Percentiles rank a stretch among this genome's conserved stretches.
Evolutionary conservation across 2,797 vertebrate genomes (phyloP).

Genomic region (Acanthopagrus latus): DNA sequence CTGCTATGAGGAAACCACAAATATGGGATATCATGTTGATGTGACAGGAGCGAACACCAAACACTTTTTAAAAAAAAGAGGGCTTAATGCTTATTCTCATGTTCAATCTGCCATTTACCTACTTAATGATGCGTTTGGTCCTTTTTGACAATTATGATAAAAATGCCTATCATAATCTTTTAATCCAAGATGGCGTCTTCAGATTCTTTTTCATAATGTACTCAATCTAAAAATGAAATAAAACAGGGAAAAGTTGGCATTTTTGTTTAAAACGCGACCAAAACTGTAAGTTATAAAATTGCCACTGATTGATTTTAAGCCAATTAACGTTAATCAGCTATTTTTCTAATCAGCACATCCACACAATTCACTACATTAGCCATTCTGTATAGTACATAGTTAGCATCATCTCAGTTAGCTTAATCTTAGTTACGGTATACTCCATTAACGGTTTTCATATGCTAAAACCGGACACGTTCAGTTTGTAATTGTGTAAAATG

Average conservation of each 20-base stretch:
- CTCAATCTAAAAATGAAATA: rapidly evolving
- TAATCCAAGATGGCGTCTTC: not conserved
- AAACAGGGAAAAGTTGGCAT: not conserved
- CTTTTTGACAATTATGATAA: no score
- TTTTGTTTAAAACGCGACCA: not conserved
- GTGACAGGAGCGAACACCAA: no score
- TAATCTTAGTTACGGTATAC: not conserved
- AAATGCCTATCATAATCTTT: not conserved
- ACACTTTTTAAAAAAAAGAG: no score
- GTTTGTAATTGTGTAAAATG: not conserved
- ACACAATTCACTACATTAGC: not conserved
- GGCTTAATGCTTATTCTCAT: no score
- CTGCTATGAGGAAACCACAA: not conserved
- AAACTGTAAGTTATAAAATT: not conserved
- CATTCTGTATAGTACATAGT: not conserved
- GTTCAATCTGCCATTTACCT: not conserved
- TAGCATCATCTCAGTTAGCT: not conserved
- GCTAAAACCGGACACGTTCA: not conserved
- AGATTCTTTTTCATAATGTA: not conserved
- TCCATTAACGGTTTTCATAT: not conserved
- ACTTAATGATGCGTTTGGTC: no score
- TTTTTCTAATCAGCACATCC: not conserved
- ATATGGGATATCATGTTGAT: not conserved
- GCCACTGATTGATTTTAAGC: no score
- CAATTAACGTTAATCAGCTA: not conserved